Evolutionary conservation across 2,113 vertebrate species (phyloP).

Genomic region (Pholis gunnellus): DNA sequence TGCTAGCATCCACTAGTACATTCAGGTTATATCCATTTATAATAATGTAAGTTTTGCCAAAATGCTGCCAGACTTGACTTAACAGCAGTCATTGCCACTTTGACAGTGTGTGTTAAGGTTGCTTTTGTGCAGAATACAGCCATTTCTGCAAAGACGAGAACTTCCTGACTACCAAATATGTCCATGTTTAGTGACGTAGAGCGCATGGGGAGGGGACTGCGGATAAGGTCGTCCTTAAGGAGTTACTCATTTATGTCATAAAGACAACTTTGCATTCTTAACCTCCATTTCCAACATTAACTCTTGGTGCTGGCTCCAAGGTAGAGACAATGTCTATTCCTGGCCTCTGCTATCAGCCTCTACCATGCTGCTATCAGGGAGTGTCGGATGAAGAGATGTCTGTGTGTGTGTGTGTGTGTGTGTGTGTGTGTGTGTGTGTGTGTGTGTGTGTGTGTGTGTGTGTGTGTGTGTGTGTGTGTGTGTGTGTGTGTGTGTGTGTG

Average conservation of each 20-base stretch:
- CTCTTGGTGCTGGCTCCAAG: neutral
- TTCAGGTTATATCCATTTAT: neutral
- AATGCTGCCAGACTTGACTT: neutral
- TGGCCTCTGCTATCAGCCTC: slow-evolving; percentile 52
- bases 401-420: slow-evolving; percentile 3
- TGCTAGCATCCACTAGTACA: neutral
- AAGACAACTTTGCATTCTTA: neutral
- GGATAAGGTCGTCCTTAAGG: neutral
- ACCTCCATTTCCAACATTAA: neutral
- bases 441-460: neutral
- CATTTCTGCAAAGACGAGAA: neutral
- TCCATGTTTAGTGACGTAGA: neutral
- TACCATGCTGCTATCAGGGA: slow-evolving; percentile 34
- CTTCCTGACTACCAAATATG: neutral
- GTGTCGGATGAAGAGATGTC: slow-evolving; percentile 37
- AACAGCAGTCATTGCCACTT: too few species aligned
- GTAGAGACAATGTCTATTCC: slow-evolving; percentile 53
- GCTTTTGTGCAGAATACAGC: neutral
- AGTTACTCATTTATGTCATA: neutral
- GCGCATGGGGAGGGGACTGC: neutral
- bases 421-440: slow-evolving; percentile 3
- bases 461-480: slow-evolving; percentile 3
- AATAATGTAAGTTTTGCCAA: neutral
- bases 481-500: slow-evolving; percentile 3
- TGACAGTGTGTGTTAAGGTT: neutral